Evolutionary conservation across 1,140 invertebrate genomes (phyloP).

Genomic region (Micrasema minimum): DNA sequence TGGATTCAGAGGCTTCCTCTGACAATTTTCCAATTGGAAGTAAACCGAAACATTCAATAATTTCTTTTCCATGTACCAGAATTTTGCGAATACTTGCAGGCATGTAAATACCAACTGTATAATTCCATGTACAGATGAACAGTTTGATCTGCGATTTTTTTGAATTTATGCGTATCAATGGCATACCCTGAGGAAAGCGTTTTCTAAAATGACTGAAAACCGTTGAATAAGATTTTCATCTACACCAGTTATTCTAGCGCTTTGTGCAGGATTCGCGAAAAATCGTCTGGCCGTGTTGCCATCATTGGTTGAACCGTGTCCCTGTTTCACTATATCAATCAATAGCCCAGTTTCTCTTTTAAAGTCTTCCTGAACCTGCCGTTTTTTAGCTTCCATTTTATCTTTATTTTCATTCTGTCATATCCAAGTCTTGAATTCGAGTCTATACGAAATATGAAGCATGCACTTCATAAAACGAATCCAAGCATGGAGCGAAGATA

Average conservation of each 20-base stretch:
- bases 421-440: too few species aligned
- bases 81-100: conserved; percentile 9
- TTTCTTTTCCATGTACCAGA: conserved; percentile 1
- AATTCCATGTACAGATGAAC: background rate
- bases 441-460: too few species aligned
- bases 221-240: conserved; percentile 48
- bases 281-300: conserved; percentile 56
- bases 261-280: conserved; percentile 51
- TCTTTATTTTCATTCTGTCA: too few species aligned
- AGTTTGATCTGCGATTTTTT: conserved; percentile 40
- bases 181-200: conserved; percentile 52
- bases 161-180: conserved; percentile 49
- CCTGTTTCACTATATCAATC: conserved; percentile 53
- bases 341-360: conserved; percentile 22
- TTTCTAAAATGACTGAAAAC: conserved; percentile 54
- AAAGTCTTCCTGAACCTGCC: background rate
- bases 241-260: conserved; percentile 54
- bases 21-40: conserved; percentile 10
- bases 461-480: too few species aligned
- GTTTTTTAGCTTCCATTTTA: background rate
- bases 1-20: background rate
- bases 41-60: background rate
- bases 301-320: conserved; percentile 55
- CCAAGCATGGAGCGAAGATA: too few species aligned
- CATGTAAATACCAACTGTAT: conserved; percentile 9